Conservation (phyloP, 53 echinoderm and acorn worm species). For the Glandiceps talaboti region DNA sequence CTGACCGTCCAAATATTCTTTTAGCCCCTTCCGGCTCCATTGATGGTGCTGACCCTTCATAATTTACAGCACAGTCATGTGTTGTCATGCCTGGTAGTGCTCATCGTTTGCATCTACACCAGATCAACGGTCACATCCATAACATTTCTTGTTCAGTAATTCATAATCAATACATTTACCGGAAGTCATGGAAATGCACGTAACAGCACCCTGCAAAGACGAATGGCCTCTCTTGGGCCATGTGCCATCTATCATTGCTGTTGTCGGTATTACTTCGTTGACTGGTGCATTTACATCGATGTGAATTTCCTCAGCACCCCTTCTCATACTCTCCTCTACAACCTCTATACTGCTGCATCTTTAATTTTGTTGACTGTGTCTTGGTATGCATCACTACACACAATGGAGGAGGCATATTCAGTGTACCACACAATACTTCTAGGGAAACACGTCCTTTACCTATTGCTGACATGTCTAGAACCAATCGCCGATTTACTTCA, state of each 20-base stretch:
- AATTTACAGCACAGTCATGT: not conserved
- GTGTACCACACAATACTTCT: constrained; percentile 7
- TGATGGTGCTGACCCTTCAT: not conserved
- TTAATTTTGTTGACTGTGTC: not conserved
- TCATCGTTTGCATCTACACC: not conserved
- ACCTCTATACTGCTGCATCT: not conserved
- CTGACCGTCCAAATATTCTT: not conserved
- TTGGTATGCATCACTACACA: constrained; percentile 3
- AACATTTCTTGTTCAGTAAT: constrained; percentile 6
- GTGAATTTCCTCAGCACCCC: not conserved
- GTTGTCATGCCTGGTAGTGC: constrained; percentile 4
- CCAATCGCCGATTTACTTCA: constrained; percentile 10
- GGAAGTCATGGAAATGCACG: constrained; percentile 9
- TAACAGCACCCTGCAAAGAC: constrained; percentile 10
- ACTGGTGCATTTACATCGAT: not conserved
- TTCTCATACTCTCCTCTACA: constrained; percentile 4
- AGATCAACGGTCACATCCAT: constrained; percentile 11
- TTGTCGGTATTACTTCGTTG: not conserved
- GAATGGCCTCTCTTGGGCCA: constrained; percentile 6
- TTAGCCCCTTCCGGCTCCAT: not conserved
- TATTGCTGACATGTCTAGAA: constrained; percentile 9
- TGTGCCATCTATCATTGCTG: not conserved
- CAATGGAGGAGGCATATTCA: constrained; percentile 15
- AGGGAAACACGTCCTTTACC: constrained; percentile 12
- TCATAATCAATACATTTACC: constrained; percentile 15